Evolutionary conservation across 1,140 invertebrate genomes (phyloP).

Genomic region (Euschistus heros): DNA sequence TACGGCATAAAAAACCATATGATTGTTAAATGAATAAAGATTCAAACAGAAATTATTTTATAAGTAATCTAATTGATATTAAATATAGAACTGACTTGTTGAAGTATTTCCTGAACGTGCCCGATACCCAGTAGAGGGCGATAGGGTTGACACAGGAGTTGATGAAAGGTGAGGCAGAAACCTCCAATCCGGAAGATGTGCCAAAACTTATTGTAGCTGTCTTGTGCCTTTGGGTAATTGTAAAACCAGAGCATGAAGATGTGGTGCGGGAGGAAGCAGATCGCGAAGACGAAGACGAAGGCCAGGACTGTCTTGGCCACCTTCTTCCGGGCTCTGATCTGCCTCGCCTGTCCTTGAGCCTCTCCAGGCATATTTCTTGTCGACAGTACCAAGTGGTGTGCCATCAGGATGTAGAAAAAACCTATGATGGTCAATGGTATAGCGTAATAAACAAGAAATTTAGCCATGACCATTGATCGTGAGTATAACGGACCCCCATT

Average conservation of each 20-base stretch:
- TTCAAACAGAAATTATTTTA: no score
- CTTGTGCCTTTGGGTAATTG: constrained; percentile 52
- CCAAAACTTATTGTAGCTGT: constrained; percentile 77
- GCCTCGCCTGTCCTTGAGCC: constrained; percentile 33
- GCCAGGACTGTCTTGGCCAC: constrained; percentile 82
- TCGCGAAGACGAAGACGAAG: constrained; percentile 79
- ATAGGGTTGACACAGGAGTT: constrained; percentile 90
- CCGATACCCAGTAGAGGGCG: constrained; percentile 82
- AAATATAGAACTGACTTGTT: constrained; percentile 22
- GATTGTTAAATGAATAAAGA: no score
- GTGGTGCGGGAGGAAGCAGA: constrained; percentile 77
- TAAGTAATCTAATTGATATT: no score
- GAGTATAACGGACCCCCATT: constrained; percentile 58
- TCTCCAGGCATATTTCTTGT: constrained; percentile 66
- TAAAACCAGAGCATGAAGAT: constrained; percentile 84
- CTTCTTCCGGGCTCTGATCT: constrained; percentile 72
- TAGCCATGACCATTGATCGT: constrained; percentile 53
- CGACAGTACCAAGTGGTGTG: constrained; percentile 67
- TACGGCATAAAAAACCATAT: no score
- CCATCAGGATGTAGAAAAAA: constrained; percentile 79
- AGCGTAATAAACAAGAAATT: constrained; percentile 74
- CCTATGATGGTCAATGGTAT: constrained; percentile 73
- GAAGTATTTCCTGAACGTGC: constrained; percentile 64
- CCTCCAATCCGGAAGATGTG: constrained; percentile 72
- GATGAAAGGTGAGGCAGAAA: constrained; percentile 72